Conservation (phyloP, 1,140 invertebrate species). For the Pseudachorutes palmiensis region DNA sequence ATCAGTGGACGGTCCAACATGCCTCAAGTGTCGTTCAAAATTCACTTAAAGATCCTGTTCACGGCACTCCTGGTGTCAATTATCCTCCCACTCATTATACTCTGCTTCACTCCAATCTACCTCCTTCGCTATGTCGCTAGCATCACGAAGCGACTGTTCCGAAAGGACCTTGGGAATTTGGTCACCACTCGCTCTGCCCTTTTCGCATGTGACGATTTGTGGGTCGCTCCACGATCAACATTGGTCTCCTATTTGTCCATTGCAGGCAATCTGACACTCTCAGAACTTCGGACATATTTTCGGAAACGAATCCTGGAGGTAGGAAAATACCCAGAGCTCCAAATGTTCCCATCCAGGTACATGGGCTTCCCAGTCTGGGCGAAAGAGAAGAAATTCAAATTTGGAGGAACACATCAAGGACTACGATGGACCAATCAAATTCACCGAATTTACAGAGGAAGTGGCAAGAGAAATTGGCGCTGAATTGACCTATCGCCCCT, state of each 20-base stretch:
- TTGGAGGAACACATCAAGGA: neutral
- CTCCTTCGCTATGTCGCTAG: neutral
- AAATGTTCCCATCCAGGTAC: neutral
- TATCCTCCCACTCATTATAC: neutral
- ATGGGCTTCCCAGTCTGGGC: neutral
- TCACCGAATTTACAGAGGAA: neutral
- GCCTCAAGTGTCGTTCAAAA: neutral
- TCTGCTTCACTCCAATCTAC: constrained; percentile 1
- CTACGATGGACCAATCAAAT: neutral
- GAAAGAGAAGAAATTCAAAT: neutral
- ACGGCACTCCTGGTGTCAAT: neutral
- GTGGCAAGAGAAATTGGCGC: neutral
- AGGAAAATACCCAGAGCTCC: neutral
- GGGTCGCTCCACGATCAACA: neutral
- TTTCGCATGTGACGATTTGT: neutral
- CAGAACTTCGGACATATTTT: neutral
- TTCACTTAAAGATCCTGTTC: neutral
- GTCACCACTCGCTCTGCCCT: neutral
- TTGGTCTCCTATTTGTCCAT: neutral
- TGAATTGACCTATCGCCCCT: neutral
- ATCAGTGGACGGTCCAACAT: no score
- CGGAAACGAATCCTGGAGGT: neutral
- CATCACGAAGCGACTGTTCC: neutral
- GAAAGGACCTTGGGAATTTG: neutral
- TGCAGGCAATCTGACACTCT: neutral